These are phyloP conservation scores for Ichneumon xanthorius DNA, from an alignment of 2,888 invertebrate species.

Conservation along the genomic window DNA sequence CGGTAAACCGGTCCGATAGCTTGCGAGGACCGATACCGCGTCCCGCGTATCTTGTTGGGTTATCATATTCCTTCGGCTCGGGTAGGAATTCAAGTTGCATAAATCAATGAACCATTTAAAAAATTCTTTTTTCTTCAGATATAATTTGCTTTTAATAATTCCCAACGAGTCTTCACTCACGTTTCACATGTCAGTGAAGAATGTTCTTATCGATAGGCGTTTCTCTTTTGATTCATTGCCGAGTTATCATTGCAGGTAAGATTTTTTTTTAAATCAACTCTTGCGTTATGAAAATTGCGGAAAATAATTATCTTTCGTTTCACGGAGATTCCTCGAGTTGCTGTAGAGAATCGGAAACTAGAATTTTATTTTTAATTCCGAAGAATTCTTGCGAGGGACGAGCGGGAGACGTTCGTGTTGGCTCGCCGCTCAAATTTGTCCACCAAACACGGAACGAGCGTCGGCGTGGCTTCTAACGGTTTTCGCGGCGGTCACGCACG, in stretches of 20 bases:
- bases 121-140: not conserved
- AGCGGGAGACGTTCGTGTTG: slow-evolving; percentile 34
- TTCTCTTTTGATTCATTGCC: slow-evolving; percentile 22
- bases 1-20: slow-evolving; percentile 62
- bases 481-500: slow-evolving; percentile 72
- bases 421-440: slow-evolving; percentile 69
- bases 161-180: slow-evolving; percentile 1
- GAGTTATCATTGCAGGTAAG: not conserved
- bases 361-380: slow-evolving; percentile 7
- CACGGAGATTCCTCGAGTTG: not conserved
- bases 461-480: slow-evolving; percentile 56
- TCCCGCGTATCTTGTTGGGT: not conserved
- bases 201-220: not conserved
- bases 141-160: not conserved
- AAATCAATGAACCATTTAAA: slow-evolving; percentile 37
- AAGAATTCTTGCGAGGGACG: not conserved
- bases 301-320: slow-evolving; percentile 22
- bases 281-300: slow-evolving; percentile 3
- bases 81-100: slow-evolving; percentile 29
- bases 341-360: not conserved
- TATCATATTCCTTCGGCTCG: not conserved
- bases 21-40: not conserved
- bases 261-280: not conserved
- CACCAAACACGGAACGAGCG: slow-evolving; percentile 65
- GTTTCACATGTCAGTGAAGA: slow-evolving; percentile 7